Evolutionary conservation across 2,797 vertebrate genomes (phyloP), one percentile per base, ranked within the genome.

Genomic region (Rhinella marina): DNA sequence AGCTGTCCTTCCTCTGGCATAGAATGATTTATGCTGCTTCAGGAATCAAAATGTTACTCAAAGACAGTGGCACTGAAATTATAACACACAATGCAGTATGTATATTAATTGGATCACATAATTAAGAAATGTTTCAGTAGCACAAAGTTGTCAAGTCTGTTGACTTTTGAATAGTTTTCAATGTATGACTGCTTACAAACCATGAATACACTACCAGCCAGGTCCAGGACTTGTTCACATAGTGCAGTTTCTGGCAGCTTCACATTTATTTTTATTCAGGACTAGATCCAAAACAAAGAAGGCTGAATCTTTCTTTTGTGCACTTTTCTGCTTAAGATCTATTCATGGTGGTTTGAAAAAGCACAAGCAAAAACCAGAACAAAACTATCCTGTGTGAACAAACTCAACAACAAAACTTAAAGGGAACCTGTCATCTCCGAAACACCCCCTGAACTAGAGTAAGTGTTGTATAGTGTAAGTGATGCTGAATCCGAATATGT

Each of bases 11-110:
- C 11, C 61, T 68, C 50, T 57, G 64, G 80, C 84, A 86, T 72
- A 79, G 23, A 29, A 32, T 88, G 87, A 70, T 84, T 59, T 84
- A 72, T 84, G 50, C 56, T 75, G 79, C 62, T 16, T 84, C 82
- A 54, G 13, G 64, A 87, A 82, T 66, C n/a, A 3, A 82, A 76
- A 76, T 87, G 70, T 62, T 77, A 76, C 57, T n/a, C 41, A 16
- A 23, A 2, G 25, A 78, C 17, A 50, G 59, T 19, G 48, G 11
- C 61, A 72, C 32, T 83, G 25, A 52, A 48, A 83, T 70, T 29
- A 5, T 16, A 52, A 56, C n/a, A 27, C 25, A 54, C 32, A 29
- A 14, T 21, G 41, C 70, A 76, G 73, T 50, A 76, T n/a, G 14
- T 52, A 52, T n/a, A 50, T 50, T 50, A 76, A 50, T 23, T 41